Evolutionary conservation across 2,113 vertebrate species (phyloP).

Genomic region (Bettongia penicillata): DNA sequence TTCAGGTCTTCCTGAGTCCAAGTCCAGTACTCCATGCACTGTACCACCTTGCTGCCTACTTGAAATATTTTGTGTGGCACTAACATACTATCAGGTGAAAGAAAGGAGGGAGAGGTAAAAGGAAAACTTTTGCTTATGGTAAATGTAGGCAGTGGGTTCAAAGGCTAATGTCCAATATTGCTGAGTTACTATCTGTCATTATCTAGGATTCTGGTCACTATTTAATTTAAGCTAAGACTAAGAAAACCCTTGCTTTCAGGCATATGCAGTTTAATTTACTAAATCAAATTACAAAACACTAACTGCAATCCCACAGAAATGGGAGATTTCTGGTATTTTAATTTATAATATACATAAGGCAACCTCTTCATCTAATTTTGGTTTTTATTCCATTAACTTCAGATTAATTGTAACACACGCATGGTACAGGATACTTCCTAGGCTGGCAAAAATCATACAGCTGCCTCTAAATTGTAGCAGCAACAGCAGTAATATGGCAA

Average conservation of each 20-base stretch:
- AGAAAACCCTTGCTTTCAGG: not conserved
- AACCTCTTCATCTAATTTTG: not conserved
- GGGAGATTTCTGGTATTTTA: not conserved
- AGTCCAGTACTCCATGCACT: not conserved
- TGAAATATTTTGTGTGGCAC: not conserved
- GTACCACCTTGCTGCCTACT: not conserved
- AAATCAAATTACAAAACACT: not conserved
- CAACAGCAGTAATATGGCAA: not conserved
- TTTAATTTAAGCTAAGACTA: not conserved
- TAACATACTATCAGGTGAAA: not conserved
- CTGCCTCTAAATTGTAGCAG: not conserved
- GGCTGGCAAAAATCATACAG: not conserved
- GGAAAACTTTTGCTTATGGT: too few species aligned
- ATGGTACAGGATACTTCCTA: not conserved
- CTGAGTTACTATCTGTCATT: not conserved
- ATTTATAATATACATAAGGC: not conserved
- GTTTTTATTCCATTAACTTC: not conserved
- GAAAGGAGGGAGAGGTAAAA: too few species aligned
- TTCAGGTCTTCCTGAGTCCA: not conserved
- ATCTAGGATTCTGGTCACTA: not conserved
- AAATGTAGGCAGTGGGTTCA: not conserved
- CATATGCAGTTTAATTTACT: not conserved
- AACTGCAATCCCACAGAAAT: not conserved
- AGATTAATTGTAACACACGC: not conserved
- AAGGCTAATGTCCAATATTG: not conserved